phyloP scores from a whole-genome alignment of 2,797 vertebrate species.

The Chaetodon trifasciatus region DNA sequence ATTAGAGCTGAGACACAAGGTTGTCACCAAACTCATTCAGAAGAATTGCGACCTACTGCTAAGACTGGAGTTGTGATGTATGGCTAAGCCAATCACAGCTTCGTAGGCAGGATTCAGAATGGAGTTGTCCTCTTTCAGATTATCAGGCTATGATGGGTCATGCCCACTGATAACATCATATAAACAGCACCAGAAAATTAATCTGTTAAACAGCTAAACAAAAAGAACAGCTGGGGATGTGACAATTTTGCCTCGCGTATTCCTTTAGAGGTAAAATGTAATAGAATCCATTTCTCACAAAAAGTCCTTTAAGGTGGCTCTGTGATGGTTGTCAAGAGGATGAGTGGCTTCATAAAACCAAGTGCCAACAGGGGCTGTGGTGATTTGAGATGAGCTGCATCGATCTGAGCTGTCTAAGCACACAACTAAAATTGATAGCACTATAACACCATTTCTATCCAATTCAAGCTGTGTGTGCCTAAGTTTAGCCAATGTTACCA shows the following conservation, averaged over 20 bases:
- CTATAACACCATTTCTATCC: constrained; percentile 55
- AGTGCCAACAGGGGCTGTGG: constrained; percentile 70
- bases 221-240: constrained; percentile 2
- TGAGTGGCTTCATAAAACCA: constrained; percentile 80
- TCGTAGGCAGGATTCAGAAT: neutral
- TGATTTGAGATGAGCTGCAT: constrained; percentile 75
- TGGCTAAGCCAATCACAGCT: neutral
- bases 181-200: neutral
- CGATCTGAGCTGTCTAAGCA: constrained; percentile 68
- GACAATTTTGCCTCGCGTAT: constrained; percentile 13
- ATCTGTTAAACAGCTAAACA: neutral
- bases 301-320: constrained; percentile 58
- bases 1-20: neutral
- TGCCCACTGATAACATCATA: neutral
- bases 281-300: constrained; percentile 69
- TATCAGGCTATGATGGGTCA: neutral
- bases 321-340: constrained; percentile 75
- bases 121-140: neutral
- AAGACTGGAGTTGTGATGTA: neutral
- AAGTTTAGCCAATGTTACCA: constrained; percentile 66
- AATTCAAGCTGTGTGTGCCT: constrained; percentile 60
- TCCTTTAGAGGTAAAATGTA: constrained; percentile 40
- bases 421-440: constrained; percentile 68
- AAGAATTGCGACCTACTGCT: neutral
- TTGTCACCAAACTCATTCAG: neutral